A percentile compares a stretch with the other conserved stretches of the same genome.
phyloP scores from a whole-genome alignment of 2,797 vertebrate species.

The Botia almorhae region DNA sequence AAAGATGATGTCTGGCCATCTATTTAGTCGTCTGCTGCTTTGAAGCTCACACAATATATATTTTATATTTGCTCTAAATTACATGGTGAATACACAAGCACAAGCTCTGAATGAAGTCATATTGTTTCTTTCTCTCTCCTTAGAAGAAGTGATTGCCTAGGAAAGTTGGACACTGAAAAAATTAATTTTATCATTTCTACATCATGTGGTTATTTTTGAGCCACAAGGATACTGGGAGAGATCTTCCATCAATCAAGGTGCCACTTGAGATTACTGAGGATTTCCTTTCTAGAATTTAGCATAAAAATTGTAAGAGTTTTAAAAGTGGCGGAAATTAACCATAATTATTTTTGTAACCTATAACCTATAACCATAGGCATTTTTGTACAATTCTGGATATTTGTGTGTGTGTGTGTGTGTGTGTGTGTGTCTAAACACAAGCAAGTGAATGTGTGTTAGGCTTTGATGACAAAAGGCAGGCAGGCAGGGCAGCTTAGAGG shows the following conservation, averaged over 20 bases:
- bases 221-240: conserved; percentile 59
- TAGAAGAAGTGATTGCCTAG: conserved; percentile 60
- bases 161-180: conserved; percentile 76
- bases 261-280: conserved; percentile 51
- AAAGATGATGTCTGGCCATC: conserved; percentile 62
- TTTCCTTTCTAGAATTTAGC: conserved; percentile 19
- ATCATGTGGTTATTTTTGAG: conserved; percentile 67
- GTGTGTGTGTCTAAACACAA: conserved; percentile 4
- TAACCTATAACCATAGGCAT: neutral
- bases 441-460: conserved; percentile 5
- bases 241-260: conserved; percentile 67
- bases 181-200: conserved; percentile 71
- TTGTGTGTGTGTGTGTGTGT: conserved; percentile 18
- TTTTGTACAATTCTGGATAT: conserved; percentile 30
- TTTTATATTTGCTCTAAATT: conserved; percentile 68
- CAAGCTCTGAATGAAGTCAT: conserved; percentile 68
- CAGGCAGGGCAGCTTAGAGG: conserved; percentile 40
- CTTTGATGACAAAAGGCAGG: conserved; percentile 41
- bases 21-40: conserved; percentile 41
- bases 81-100: conserved; percentile 69
- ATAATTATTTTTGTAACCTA: conserved; percentile 6
- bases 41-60: conserved; percentile 59
- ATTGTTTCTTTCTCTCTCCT: conserved; percentile 62
- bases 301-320: conserved; percentile 13
- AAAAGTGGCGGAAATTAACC: conserved; percentile 14